Evolutionary conservation across 2,888 invertebrate species (phyloP), one percentile per base, ranked within the genome.

Genomic region (Chelonus formosanus): DNA sequence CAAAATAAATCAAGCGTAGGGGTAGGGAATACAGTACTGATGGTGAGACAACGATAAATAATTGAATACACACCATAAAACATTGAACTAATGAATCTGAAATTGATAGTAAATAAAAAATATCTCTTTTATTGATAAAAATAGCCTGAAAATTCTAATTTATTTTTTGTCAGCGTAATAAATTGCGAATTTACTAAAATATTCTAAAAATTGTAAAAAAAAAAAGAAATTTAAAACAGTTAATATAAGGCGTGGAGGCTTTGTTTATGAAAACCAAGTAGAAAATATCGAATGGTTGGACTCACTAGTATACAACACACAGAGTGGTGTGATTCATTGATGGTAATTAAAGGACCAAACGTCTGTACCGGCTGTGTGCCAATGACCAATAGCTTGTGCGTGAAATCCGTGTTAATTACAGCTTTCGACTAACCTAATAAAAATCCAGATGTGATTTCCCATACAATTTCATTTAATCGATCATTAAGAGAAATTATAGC

Each of bases 341-440:
- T 60, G 73, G 78, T 79, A 81, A 81, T 81, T 79, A 81, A 81
- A 80, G 77, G 76, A 72, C 72, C 74, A 70, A 73, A 75, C 71
- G 80, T 80, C 81, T 76, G 73, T 71, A 65, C 77, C 76, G 76
- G 77, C 79, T 81, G 81, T 71, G 78, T 70, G 65, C 69, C 72
- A 74, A 80, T 81, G 78, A 82, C 80, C 80, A 80, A 82, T 78
- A 74, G 75, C 73, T 72, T 58, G 65, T 75, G 73, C 80, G 79
- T 81, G 80, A 78, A 76, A 58, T 66, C 71, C 72, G 67, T 80
- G 78, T 80, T 80, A 81, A 82, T 68, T 67, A 67, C 58, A 61
- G 64, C 67, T 54, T 20, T 20, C 20, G 20, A 20, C 20, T 20
- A 20, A 2, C 1, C 20, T 20, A 2, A 20, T 20, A 20, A 20